Base-by-base conservation (phyloP, 2,888 invertebrate genomes). In the Xestia c-nigrum region DNA sequence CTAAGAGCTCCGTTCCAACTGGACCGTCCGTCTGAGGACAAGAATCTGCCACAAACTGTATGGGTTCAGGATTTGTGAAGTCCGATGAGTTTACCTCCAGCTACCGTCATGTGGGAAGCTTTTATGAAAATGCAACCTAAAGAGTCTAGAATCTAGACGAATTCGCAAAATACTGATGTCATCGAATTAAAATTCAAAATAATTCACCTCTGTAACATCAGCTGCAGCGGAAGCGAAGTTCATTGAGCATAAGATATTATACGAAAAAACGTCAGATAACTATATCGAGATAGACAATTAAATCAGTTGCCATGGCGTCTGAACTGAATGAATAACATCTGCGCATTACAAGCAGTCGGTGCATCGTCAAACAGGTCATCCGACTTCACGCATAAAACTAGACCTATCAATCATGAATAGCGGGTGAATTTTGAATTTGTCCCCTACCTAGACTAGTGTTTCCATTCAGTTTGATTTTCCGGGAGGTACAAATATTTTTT, bases 301-400 rank as follows among this genome's bases (percentile, higher is more conserved):
- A 91, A 88, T 89, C 92, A 85, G 93, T 94, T 93, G 90, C 92
- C 88, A 93, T 89, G 92, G 88, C 83, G 90, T 90, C 90, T 90
- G 87, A 82, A 75, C 85, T 85, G 86, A 81, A 86, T 94, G 91
- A 92, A 93, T 93, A 93, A 92, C 94, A 94, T 95, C 94, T 94
- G 94, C 94, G 92, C 85, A 94, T 94, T 94, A 94, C 86, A 85
- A 87, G 86, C 80, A 93, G 93, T 93, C 91, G 92, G 94, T 95
- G 96, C 95, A 95, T 96, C 91, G 91, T 87, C 94, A 96, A 95
- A 88, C 95, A 96, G 95, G 94, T 94, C 94, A 95, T 91, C 92
- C 86, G 84, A 90, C 88, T 93, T 93, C 92, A 91, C 64, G 87
- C 90, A 92, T 84, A 85, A 79, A 87, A 88, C 85, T 89, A 93